phyloP scores from a whole-genome alignment of 2,113 vertebrate genomes.

The Marcusenius ussheri region DNA sequence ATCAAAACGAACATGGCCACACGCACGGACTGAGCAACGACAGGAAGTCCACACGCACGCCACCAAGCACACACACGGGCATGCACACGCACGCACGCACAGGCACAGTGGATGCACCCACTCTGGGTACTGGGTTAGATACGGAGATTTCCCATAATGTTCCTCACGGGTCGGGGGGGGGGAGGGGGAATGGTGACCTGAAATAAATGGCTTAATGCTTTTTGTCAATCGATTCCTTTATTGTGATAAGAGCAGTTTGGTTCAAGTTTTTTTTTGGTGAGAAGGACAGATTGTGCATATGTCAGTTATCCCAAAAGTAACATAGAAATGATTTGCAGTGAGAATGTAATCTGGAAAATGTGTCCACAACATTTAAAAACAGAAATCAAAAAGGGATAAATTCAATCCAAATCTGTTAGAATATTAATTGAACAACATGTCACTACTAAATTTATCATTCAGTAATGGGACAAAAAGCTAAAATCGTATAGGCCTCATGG shows the following conservation, averaged over 20 bases:
- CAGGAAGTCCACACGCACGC: background rate
- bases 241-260: background rate
- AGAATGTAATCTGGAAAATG: background rate
- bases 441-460: background rate
- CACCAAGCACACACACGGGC: conserved; percentile 10
- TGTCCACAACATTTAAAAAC: conserved; percentile 4
- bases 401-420: background rate
- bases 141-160: conserved; percentile 70
- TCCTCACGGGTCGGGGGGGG: conserved; percentile 34
- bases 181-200: conserved; percentile 27
- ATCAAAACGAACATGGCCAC: conserved; percentile 1
- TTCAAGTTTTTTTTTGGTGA: background rate
- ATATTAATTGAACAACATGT: background rate
- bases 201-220: conserved; percentile 33
- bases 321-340: background rate
- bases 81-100: conserved; percentile 10
- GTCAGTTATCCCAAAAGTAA: background rate
- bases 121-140: conserved; percentile 55
- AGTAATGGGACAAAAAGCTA: background rate
- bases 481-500: background rate
- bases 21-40: conserved; percentile 3
- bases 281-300: background rate
- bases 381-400: background rate
- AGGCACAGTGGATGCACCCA: conserved; percentile 29
- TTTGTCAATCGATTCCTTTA: background rate